phyloP scores from a whole-genome alignment of 2,888 invertebrate genomes.

The Zhuqinia jingwanae region DNA sequence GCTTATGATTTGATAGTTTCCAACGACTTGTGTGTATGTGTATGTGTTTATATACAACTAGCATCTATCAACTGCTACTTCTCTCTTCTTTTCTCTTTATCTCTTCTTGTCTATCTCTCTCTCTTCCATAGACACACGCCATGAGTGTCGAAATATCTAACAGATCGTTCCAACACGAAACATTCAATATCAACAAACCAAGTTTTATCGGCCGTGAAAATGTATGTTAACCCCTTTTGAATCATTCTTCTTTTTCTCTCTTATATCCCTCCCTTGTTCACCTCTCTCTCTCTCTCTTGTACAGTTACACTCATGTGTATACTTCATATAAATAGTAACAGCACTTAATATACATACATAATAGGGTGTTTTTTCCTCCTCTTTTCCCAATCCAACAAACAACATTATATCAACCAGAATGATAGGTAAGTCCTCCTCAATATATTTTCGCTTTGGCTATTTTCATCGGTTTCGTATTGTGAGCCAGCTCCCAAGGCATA shows the following conservation, averaged over 20 bases:
- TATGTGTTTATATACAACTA: slow-evolving; percentile 43
- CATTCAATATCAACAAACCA: slow-evolving; percentile 79
- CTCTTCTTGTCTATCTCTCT: slow-evolving; percentile 65
- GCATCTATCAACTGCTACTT: slow-evolving; percentile 65
- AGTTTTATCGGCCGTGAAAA: slow-evolving; percentile 79
- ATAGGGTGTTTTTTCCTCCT: slow-evolving; percentile 31
- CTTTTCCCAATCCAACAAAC: slow-evolving; percentile 67
- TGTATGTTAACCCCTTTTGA: slow-evolving; percentile 77
- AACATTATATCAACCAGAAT: slow-evolving; percentile 66
- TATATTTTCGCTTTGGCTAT: slow-evolving; percentile 66
- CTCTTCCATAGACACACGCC: slow-evolving; percentile 64
- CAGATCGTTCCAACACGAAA: slow-evolving; percentile 79
- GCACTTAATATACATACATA: slow-evolving; percentile 51
- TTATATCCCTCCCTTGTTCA: slow-evolving; percentile 70
- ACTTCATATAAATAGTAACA: slow-evolving; percentile 40
- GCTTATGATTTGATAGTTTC: slow-evolving; percentile 72
- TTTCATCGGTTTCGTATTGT: slow-evolving; percentile 64
- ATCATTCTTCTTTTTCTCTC: slow-evolving; percentile 70
- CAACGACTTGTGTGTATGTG: slow-evolving; percentile 58
- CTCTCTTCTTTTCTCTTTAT: slow-evolving; percentile 68
- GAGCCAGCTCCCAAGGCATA: slow-evolving; percentile 66
- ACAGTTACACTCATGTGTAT: slow-evolving; percentile 45
- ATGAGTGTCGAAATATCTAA: slow-evolving; percentile 79
- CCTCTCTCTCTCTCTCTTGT: slow-evolving; percentile 48
- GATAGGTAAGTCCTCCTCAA: slow-evolving; percentile 55